A percentile compares a stretch with the other conserved stretches of the same genome.
phyloP scores from a whole-genome alignment of 1,140 invertebrate species.

The Aphis craccivora region DNA sequence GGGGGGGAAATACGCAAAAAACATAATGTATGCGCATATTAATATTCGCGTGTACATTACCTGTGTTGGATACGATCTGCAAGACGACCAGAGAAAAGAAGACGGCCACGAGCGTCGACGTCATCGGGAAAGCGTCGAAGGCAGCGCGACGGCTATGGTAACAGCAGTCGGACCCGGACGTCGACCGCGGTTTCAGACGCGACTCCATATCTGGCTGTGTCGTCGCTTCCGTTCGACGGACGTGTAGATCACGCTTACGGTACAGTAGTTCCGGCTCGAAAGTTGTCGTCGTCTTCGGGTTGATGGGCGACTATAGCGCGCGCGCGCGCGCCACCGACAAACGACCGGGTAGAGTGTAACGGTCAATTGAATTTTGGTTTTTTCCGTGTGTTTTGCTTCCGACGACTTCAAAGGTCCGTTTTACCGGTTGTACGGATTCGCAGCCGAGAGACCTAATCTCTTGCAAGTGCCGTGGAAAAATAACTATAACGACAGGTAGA shows the following conservation, averaged over 20 bases:
- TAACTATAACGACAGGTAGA: neutral
- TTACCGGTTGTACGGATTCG: neutral
- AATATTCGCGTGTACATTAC: neutral
- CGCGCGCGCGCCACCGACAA: neutral
- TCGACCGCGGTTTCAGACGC: neutral
- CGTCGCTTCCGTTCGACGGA: neutral
- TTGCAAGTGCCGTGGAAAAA: neutral
- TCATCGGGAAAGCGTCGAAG: neutral
- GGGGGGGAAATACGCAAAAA: too few species aligned
- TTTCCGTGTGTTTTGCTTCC: neutral
- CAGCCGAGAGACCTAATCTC: neutral
- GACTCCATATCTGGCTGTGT: slow-evolving; percentile 1
- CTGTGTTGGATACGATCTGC: neutral
- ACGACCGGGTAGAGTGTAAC: neutral
- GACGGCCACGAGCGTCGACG: neutral
- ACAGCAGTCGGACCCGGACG: neutral
- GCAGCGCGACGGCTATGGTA: neutral
- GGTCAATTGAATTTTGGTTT: neutral
- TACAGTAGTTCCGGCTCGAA: neutral
- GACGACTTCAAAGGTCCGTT: neutral
- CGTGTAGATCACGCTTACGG: neutral
- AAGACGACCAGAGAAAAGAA: neutral
- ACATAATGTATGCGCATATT: too few species aligned
- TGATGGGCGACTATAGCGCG: neutral
- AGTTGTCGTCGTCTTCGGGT: neutral